Percentiles rank a stretch among this genome's conserved stretches.
These are phyloP conservation scores for Microcaecilia unicolor DNA, from an alignment of 2,797 vertebrate genomes.

Conservation along the genomic window DNA sequence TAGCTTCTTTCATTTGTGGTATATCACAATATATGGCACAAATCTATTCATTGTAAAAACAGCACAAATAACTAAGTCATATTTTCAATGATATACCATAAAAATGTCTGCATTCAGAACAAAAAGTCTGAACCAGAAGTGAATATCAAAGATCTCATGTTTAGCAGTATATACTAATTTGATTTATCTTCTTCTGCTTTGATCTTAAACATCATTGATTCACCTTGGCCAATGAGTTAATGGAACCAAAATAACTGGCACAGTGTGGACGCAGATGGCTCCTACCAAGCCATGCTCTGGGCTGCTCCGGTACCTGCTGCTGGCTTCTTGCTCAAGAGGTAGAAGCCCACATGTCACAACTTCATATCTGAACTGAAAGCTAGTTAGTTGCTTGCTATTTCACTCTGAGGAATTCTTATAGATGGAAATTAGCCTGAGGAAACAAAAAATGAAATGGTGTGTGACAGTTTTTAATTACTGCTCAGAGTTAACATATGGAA, in stretches of 20 bases:
- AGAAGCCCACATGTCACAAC: slow-evolving; percentile 32
- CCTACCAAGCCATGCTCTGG: neutral
- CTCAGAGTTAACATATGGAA: slow-evolving; percentile 79
- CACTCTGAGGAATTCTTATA: slow-evolving; percentile 46
- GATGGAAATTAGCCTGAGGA: slow-evolving; percentile 60
- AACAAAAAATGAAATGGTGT: slow-evolving; percentile 60
- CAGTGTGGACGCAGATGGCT: slow-evolving; percentile 19
- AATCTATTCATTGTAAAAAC: no score
- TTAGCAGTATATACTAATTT: no score
- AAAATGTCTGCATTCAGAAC: no score
- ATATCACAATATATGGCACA: no score
- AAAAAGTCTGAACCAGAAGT: no score
- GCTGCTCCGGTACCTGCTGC: slow-evolving; percentile 23
- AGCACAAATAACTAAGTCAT: no score
- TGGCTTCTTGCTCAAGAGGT: slow-evolving; percentile 33
- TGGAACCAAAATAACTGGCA: neutral
- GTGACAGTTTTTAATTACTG: slow-evolving; percentile 81
- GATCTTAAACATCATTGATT: no score
- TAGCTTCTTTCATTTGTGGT: no score
- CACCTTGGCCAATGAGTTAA: neutral
- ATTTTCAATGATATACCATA: no score
- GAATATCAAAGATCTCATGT: no score
- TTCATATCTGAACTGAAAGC: slow-evolving; percentile 32
- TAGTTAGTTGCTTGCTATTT: slow-evolving; percentile 39
- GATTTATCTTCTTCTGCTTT: no score